Evolutionary conservation across 1,140 invertebrate genomes (phyloP).

Genomic region (Caenorhabditis inopinata): DNA sequence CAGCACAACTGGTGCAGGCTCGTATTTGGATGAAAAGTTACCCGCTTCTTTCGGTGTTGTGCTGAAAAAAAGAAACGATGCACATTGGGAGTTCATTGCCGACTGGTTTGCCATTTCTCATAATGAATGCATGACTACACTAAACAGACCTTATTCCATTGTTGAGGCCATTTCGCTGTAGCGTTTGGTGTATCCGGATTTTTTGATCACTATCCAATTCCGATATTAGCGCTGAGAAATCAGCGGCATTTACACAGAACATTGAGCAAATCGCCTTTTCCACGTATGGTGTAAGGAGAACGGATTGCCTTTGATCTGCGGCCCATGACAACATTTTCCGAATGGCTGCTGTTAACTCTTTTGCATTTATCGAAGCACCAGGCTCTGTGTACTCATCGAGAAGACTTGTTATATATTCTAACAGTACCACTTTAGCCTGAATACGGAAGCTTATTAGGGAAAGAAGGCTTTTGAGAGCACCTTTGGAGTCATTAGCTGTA

Average conservation of each 20-base stretch:
- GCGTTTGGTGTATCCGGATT: background rate
- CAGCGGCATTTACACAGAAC: background rate
- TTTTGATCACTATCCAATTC: background rate
- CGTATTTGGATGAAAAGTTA: background rate
- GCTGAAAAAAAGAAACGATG: background rate
- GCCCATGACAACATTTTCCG: background rate
- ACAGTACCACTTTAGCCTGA: background rate
- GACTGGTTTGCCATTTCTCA: constrained; percentile 11
- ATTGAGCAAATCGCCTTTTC: constrained; percentile 9
- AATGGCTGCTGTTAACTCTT: background rate
- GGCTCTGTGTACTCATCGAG: constrained; percentile 4
- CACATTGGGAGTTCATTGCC: background rate
- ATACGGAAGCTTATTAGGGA: no score
- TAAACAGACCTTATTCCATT: constrained; percentile 13
- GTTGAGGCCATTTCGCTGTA: constrained; percentile 2
- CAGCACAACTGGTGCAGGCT: background rate
- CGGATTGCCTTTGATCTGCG: background rate
- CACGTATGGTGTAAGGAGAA: background rate
- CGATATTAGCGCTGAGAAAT: background rate
- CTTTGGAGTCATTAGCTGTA: constrained; percentile 13
- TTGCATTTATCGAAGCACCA: background rate
- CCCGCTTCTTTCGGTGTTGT: background rate
- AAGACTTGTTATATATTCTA: constrained; percentile 15
- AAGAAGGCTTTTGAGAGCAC: no score
- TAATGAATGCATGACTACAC: constrained; percentile 15